These are phyloP conservation scores for Hyperoplus immaculatus DNA, from an alignment of 2,797 vertebrate species.

Conservation along the genomic window DNA sequence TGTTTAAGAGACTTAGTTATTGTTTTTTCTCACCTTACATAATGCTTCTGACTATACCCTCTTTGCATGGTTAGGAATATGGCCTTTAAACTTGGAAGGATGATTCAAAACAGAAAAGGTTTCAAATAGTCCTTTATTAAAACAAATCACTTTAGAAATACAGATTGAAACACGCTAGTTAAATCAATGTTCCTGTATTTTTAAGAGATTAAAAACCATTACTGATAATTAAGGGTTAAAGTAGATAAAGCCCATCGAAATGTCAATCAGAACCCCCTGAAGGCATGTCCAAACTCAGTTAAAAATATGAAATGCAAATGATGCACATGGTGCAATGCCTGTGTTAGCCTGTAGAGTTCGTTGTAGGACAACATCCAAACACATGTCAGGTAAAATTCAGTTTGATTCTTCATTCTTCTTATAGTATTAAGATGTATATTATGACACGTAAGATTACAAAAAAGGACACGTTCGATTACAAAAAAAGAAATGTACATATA, in stretches of 20 bases:
- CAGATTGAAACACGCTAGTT: background rate
- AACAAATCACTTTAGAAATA: conserved; percentile 14
- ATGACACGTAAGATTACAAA: background rate
- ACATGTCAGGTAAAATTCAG: background rate
- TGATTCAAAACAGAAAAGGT: conserved; percentile 33
- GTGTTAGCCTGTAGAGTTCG: background rate
- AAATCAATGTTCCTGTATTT: background rate
- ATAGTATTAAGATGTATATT: background rate
- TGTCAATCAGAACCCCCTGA: background rate
- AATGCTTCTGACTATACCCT: background rate
- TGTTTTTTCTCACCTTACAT: too few relatives aligned
- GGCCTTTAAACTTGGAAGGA: conserved; percentile 37
- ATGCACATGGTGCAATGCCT: too few relatives aligned
- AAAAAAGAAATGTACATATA: background rate
- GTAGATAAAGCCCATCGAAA: background rate
- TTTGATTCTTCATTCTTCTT: background rate
- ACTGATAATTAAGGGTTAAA: background rate
- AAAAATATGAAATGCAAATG: background rate
- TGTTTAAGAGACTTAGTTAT: too few relatives aligned
- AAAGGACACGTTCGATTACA: background rate
- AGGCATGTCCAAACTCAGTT: background rate
- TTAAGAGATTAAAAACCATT: too few relatives aligned
- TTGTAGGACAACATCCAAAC: background rate
- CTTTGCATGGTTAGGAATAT: background rate
- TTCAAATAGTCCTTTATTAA: conserved; percentile 22